A percentile compares a stretch with the other conserved stretches of the same genome.
Evolutionary conservation across 1,140 invertebrate species (phyloP).

Genomic region (Choristoneura fumiferana): DNA sequence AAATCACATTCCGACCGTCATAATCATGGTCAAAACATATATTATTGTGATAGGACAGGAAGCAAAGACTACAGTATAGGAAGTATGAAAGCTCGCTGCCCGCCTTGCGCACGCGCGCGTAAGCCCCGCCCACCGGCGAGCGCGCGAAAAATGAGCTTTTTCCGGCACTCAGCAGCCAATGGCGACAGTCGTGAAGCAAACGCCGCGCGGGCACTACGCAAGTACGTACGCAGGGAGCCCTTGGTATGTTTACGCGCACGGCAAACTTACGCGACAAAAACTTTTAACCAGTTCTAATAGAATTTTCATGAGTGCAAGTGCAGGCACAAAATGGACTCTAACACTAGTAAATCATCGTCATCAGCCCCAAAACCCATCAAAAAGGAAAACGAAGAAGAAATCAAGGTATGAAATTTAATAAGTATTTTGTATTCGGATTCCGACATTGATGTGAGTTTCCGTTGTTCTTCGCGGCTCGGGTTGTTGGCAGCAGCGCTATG

Average conservation of each 20-base stretch:
- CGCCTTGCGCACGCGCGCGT: conserved; percentile 23
- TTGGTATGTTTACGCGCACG: conserved; percentile 58
- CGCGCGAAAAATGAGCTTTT: conserved; percentile 58
- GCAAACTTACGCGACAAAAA: conserved; percentile 43
- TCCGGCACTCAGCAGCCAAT: conserved; percentile 32
- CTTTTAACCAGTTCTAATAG: conserved; percentile 35
- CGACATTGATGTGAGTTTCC: conserved; percentile 57
- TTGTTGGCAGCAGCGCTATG: conserved; percentile 62
- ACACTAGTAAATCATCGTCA: conserved; percentile 44
- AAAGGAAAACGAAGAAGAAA: conserved; percentile 78
- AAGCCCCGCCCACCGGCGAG: conserved; percentile 53
- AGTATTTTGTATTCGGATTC: conserved; percentile 37
- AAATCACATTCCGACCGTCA: background rate
- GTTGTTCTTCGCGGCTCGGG: conserved; percentile 51
- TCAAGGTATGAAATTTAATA: conserved; percentile 64
- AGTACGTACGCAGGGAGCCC: conserved; percentile 26
- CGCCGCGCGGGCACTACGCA: conserved; percentile 37
- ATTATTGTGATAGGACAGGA: background rate
- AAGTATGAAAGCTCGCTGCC: conserved; percentile 27
- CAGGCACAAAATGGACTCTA: conserved; percentile 60
- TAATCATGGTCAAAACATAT: background rate
- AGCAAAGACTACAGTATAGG: background rate
- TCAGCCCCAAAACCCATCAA: conserved; percentile 66
- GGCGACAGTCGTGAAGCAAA: conserved; percentile 50
- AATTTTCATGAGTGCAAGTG: conserved; percentile 35